These are phyloP conservation scores for Mycetomoellerius zeteki DNA, from an alignment of 1,140 invertebrate genomes.

Conservation along the genomic window DNA sequence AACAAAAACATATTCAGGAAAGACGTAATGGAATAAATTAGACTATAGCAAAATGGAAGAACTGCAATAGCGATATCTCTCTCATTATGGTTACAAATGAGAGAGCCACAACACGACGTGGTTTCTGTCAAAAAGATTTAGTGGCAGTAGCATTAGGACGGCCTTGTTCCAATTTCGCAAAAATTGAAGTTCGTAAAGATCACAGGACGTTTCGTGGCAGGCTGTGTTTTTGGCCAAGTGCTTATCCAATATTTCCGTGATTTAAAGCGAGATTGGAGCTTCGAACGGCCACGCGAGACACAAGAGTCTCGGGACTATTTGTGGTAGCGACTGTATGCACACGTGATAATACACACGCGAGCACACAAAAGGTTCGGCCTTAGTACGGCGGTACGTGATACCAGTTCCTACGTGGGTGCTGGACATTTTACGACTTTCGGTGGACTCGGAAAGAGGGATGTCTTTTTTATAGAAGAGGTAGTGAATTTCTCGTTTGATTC, in stretches of 20 bases:
- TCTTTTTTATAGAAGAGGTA: conserved; percentile 26
- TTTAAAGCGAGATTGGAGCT: conserved; percentile 12
- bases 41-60: neutral
- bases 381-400: conserved; percentile 73
- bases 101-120: too few relatives aligned
- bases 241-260: conserved; percentile 42
- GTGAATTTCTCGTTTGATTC: conserved; percentile 33
- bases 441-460: conserved; percentile 53
- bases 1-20: too few relatives aligned
- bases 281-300: conserved; percentile 15
- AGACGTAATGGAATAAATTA: neutral
- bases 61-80: neutral
- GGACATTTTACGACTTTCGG: conserved; percentile 74
- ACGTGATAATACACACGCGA: conserved; percentile 72
- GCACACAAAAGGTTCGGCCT: conserved; percentile 57
- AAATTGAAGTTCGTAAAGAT: neutral
- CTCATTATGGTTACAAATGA: neutral
- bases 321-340: conserved; percentile 72
- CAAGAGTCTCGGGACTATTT: conserved; percentile 32
- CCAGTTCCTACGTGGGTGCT: conserved; percentile 74
- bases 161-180: conserved; percentile 34
- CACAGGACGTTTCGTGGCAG: conserved; percentile 21
- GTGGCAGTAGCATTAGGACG: neutral
- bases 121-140: neutral
- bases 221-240: neutral